A percentile compares a stretch with the other conserved stretches of the same genome.
phyloP scores from a whole-genome alignment of 2,113 vertebrate species.

The Ploceus nigricollis region DNA sequence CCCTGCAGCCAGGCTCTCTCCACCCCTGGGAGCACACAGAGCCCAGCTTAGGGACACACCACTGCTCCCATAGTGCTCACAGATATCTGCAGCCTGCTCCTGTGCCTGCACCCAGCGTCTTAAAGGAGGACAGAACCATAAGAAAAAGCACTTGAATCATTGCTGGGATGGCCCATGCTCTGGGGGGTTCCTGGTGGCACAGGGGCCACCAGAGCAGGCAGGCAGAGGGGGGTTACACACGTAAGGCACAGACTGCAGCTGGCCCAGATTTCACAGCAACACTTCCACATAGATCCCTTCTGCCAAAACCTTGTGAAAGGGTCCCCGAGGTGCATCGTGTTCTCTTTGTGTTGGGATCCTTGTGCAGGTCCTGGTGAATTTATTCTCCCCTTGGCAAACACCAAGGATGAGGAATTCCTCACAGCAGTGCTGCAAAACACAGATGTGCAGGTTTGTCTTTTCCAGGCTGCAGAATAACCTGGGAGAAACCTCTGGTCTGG shows the following conservation, averaged over 20 bases:
- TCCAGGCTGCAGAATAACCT: neutral
- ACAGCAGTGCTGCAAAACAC: neutral
- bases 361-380: neutral
- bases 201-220: too few relatives aligned
- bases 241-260: neutral
- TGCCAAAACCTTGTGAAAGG: neutral
- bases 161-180: neutral
- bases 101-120: neutral
- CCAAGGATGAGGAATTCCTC: neutral
- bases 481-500: neutral
- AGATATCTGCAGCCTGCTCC: neutral
- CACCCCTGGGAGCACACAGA: neutral
- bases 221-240: neutral
- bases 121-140: neutral
- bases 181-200: neutral
- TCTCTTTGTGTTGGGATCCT: fast-evolving
- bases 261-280: neutral
- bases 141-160: neutral
- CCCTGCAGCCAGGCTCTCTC: neutral
- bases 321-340: fast-evolving
- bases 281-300: neutral
- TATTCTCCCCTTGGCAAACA: neutral
- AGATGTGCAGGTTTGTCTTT: neutral
- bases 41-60: neutral
- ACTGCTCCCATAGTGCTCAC: neutral